A percentile compares a stretch with the other conserved stretches of the same genome.
These are phyloP conservation scores for Cheiracanthium punctorium DNA, from an alignment of 2,888 invertebrate genomes.

Conservation along the genomic window DNA sequence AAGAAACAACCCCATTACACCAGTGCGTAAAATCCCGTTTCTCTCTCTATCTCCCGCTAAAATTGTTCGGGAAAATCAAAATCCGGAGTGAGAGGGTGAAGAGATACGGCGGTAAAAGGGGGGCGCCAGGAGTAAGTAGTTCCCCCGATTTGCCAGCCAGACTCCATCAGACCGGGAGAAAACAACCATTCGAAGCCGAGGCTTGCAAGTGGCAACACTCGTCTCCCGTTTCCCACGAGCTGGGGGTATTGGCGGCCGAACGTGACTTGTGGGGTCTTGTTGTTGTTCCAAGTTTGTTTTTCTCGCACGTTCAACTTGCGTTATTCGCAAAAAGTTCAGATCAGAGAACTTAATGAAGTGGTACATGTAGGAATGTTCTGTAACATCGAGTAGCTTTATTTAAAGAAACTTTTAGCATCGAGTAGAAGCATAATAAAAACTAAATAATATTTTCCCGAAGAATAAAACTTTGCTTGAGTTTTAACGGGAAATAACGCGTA, in stretches of 20 bases:
- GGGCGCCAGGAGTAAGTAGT: background rate
- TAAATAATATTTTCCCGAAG: no score
- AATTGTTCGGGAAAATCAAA: conserved; percentile 10
- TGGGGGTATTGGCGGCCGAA: background rate
- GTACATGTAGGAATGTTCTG: no score
- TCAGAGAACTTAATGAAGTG: no score
- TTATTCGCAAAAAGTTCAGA: no score
- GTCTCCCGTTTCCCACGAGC: background rate
- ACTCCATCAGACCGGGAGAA: background rate
- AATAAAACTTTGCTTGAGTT: no score
- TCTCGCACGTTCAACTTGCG: no score
- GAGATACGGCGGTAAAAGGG: background rate
- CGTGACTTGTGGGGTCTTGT: background rate
- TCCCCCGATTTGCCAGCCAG: no score
- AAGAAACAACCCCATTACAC: background rate
- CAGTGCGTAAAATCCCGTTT: background rate
- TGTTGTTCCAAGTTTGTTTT: no score
- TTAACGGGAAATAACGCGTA: no score
- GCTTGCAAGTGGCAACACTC: background rate
- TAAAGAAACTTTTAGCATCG: no score
- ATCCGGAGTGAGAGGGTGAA: background rate
- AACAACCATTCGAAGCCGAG: background rate
- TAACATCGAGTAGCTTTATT: no score
- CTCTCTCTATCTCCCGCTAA: background rate
- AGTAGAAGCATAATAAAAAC: no score